These are phyloP conservation scores for Dolichoris vasculosae DNA, from an alignment of 1,140 invertebrate genomes.

Conservation along the genomic window DNA sequence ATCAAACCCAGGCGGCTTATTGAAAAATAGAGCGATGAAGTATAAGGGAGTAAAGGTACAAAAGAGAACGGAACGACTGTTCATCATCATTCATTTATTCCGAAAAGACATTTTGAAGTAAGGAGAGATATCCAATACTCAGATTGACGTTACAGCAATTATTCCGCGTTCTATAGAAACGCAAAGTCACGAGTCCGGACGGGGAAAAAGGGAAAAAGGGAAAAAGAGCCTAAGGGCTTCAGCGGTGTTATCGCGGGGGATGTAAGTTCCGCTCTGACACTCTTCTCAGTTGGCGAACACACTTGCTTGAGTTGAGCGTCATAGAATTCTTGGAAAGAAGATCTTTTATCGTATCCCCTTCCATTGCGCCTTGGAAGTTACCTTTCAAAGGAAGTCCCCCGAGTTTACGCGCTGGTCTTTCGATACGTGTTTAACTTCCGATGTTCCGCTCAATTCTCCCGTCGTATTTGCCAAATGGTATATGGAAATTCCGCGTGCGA, in stretches of 20 bases:
- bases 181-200: not conserved
- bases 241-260: not conserved
- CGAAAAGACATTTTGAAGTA: not conserved
- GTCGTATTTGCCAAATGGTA: not conserved
- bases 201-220: not conserved
- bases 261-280: not conserved
- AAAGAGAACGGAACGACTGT: not conserved
- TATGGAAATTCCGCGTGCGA: not conserved
- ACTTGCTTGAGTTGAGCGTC: not conserved
- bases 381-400: not conserved
- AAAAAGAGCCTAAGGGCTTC: not conserved
- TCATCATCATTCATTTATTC: conserved; percentile 4
- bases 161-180: not conserved
- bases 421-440: not conserved
- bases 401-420: not conserved
- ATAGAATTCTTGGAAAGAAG: not conserved
- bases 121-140: not conserved
- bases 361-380: not conserved
- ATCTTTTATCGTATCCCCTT: not conserved
- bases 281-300: not conserved
- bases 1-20: not conserved
- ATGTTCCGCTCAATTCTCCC: not conserved
- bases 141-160: not conserved
- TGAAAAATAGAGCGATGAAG: not conserved
- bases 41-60: too few relatives aligned